Percentiles rank a stretch among this genome's conserved stretches.
Conservation (phyloP, 30 jellyfish, hydroid and myxozoan genomes). For the Hydractinia symbiolongicarpus region DNA sequence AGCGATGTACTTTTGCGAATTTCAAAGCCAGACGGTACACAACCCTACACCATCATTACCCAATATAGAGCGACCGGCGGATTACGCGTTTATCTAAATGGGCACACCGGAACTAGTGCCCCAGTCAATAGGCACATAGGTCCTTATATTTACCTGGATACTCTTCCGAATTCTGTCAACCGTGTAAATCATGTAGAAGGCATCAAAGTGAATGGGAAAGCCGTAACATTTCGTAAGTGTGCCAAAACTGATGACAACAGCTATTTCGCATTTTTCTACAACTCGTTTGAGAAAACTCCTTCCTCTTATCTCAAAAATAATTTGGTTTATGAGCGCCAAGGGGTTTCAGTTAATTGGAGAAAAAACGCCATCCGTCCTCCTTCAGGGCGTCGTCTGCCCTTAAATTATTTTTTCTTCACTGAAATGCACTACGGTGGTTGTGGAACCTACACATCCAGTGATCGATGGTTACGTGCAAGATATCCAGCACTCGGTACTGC, state of each 20-base stretch:
- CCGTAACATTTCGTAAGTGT: background rate
- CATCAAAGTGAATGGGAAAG: background rate
- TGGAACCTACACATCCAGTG: too few species aligned
- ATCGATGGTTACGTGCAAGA: too few species aligned
- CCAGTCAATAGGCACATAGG: slow-evolving; percentile 27
- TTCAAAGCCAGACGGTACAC: slow-evolving; percentile 38
- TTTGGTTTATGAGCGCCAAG: too few species aligned
- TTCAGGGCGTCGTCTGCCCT: too few species aligned
- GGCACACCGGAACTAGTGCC: slow-evolving; percentile 7
- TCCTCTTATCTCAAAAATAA: too few species aligned
- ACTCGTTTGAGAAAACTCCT: too few species aligned
- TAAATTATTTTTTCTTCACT: too few species aligned
- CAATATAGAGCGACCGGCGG: slow-evolving; percentile 33
- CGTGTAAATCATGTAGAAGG: background rate
- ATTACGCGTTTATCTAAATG: slow-evolving; percentile 24
- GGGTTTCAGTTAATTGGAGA: too few species aligned
- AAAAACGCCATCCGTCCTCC: too few species aligned
- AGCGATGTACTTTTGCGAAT: slow-evolving; percentile 40
- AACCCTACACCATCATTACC: slow-evolving; percentile 40
- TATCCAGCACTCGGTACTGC: too few species aligned
- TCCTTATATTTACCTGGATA: slow-evolving; percentile 32
- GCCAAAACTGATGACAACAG: background rate
- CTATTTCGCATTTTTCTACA: too few species aligned
- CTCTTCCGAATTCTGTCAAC: slow-evolving; percentile 14
- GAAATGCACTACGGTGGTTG: too few species aligned